A percentile compares a stretch with the other conserved stretches of the same genome.
Conservation (phyloP, 2,888 invertebrate species). For the Rotaria macrura region DNA sequence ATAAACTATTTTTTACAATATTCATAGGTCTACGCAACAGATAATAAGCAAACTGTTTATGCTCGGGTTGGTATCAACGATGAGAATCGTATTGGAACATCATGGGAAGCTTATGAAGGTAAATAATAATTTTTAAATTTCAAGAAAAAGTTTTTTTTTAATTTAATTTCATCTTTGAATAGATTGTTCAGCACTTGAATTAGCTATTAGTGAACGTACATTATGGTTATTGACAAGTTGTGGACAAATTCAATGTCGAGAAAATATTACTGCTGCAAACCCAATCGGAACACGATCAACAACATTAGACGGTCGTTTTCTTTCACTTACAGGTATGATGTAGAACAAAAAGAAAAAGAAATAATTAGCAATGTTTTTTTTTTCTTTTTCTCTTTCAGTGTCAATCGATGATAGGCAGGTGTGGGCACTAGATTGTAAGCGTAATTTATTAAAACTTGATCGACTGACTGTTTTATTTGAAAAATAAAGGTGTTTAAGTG, state of each 20-base stretch:
- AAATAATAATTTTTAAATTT: not conserved
- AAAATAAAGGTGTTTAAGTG: not conserved
- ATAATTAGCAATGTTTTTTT: too few species aligned
- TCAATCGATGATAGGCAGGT: not conserved
- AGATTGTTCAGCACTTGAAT: not conserved
- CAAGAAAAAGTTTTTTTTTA: not conserved
- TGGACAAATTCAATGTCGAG: conserved; percentile 2
- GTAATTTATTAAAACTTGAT: not conserved
- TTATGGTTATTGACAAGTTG: not conserved
- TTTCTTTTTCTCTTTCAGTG: not conserved
- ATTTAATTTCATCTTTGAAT: not conserved
- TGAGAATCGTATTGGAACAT: not conserved
- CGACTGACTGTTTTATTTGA: not conserved
- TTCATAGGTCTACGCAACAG: not conserved
- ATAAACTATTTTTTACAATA: not conserved
- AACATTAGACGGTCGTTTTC: not conserved
- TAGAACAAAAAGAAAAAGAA: not conserved
- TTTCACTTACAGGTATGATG: not conserved
- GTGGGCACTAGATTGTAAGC: not conserved
- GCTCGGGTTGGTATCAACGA: not conserved
- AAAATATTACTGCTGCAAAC: not conserved
- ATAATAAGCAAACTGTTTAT: conserved; percentile 15
- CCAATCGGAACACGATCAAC: not conserved
- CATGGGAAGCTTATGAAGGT: not conserved
- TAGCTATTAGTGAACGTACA: not conserved